Conservation (phyloP, 2,888 invertebrate genomes). For the Ornithoptera priamus region DNA sequence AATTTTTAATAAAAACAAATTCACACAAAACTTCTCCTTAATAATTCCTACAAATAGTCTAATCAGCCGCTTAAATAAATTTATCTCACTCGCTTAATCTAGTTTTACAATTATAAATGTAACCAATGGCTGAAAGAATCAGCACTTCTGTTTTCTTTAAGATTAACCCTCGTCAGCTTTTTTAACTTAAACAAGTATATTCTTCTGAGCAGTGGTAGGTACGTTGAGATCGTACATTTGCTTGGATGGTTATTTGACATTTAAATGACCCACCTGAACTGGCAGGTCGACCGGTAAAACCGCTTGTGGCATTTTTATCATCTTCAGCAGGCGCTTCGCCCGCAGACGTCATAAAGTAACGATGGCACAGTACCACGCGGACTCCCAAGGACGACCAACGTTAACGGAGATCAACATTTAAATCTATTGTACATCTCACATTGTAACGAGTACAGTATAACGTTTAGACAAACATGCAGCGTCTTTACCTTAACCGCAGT, state of each 20-base stretch:
- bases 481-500: not conserved
- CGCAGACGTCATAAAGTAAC: not conserved
- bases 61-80: no score
- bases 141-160: no score
- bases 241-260: not conserved
- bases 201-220: no score
- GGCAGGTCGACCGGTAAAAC: slow-evolving; percentile 13
- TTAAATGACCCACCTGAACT: slow-evolving; percentile 12
- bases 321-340: slow-evolving; percentile 7
- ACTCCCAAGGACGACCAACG: not conserved
- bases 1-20: no score
- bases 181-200: no score
- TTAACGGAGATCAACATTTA: not conserved
- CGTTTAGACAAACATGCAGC: no score
- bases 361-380: not conserved
- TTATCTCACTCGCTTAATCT: no score
- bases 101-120: no score
- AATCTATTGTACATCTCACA: not conserved
- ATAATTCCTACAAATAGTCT: no score
- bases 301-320: slow-evolving; percentile 24
- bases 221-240: not conserved
- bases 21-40: no score
- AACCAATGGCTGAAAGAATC: no score
- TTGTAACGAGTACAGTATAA: not conserved
- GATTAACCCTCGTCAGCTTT: no score